Evolutionary conservation across 2,888 invertebrate genomes (phyloP), one percentile per base, ranked within the genome.

Genomic region (Orthonevra nobilis): DNA sequence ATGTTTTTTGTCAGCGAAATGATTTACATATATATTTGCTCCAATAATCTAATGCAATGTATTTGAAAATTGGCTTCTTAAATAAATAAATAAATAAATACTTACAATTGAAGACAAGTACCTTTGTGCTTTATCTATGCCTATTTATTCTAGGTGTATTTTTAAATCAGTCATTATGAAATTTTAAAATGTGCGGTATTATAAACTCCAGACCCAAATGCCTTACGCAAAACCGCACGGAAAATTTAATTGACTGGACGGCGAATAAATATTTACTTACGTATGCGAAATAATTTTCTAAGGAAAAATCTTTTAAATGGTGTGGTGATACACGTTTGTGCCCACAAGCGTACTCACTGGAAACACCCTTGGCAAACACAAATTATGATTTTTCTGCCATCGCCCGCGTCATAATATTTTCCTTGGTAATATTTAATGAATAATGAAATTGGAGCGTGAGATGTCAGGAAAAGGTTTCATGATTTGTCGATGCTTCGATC

Each of bases 241-340:
- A 50, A 73, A 63, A 73, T 60, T 72, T 79, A 79, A 79, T 79
- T 79, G 79, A 79, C 73, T 79, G 73, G 79, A 79, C 79, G 42
- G 7, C 9, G 46, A 68, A 73, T 73, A 73, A 79, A 79, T 79
- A 73, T 79, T 79, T 68, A 79, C 73, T 42, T 56, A 61, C 48
- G 73, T 48, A 61, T 73, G 52, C 58, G 63, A 73, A 56, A 61
- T 73, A 44, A 73, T 73, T 56, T 61, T 66, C 66, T 44, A 20
- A 61, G 66, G 46, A 60, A 73, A 75, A 79, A 72, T 50, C 42
- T 36, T 72, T 66, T 61, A 56, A 79, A 73, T 73, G 23, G 79
- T 79, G 60, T 50, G 61, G 66, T 42, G 44, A 50, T 73, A 61
- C 50, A 38, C 56, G 56, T 46, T 61, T 73, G 30, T 66, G 48